These are phyloP conservation scores for Drosophila helvetica DNA, from an alignment of 2,888 invertebrate species.

Conservation along the genomic window DNA sequence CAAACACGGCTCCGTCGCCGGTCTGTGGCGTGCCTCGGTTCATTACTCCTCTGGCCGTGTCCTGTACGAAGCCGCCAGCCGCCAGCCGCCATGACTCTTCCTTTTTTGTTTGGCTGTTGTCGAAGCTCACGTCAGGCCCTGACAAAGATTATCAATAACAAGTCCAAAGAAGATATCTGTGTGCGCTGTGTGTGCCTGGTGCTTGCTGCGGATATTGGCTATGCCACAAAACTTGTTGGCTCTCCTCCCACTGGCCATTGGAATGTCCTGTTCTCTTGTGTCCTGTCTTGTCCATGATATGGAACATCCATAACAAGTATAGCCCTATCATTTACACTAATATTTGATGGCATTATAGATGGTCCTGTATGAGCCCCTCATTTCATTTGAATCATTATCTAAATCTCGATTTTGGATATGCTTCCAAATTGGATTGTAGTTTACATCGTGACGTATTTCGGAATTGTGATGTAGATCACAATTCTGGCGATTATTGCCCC, in stretches of 20 bases:
- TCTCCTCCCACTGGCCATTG: slow-evolving; percentile 12
- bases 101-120: slow-evolving; percentile 32
- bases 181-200: slow-evolving; percentile 35
- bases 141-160: slow-evolving; percentile 76
- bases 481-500: no score
- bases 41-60: slow-evolving; percentile 70
- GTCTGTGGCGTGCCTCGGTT: slow-evolving; percentile 60
- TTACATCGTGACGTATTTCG: no score
- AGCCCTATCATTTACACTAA: background rate
- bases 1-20: slow-evolving; percentile 68
- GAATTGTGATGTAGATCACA: no score
- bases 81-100: slow-evolving; percentile 29
- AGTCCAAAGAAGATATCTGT: slow-evolving; percentile 47
- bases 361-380: background rate
- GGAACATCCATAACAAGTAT: slow-evolving; percentile 59
- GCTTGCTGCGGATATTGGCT: slow-evolving; percentile 68
- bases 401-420: background rate
- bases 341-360: slow-evolving; percentile 12
- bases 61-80: slow-evolving; percentile 35
- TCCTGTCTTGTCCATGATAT: slow-evolving; percentile 1
- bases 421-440: no score
- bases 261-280: background rate
- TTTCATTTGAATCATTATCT: background rate
- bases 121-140: slow-evolving; percentile 53
- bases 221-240: slow-evolving; percentile 53